Base-by-base conservation (phyloP, 2,797 vertebrate genomes). In the Antennarius maculatus region DNA sequence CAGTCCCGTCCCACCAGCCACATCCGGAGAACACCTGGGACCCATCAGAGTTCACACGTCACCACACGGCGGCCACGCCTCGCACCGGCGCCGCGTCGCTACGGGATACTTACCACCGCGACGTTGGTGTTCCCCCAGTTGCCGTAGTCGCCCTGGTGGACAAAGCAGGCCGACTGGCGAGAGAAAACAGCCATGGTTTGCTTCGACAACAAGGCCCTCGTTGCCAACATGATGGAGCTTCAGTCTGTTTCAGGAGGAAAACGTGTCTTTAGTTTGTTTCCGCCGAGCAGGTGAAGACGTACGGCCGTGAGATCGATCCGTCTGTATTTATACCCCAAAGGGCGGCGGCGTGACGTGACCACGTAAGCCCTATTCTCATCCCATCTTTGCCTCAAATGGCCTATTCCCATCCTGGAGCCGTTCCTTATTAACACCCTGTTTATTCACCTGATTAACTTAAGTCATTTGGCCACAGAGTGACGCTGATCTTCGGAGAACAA, bases 11-110 rank as follows among this genome's bases (percentile, higher is more conserved):
- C 92, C 90, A 92, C 90, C 90, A 92, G 51, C 93, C 91, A 59
- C 91, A 93, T 78, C 92, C 92, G n/a, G 92, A 92, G 80, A 93
- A 92, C 76, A 94, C 92, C 93, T 94, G 70, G 3, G 81, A 66
- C 5, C 57, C 39, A 80, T 37, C 6, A 18, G 16, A 10, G 60
- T 39, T 61, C 57, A 69, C 34, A 45, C 31, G 42, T 69, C 18
- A 56, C 58, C 59, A 14, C 18, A 23, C 31, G 0, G 16, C 5
- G 9, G 28, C 58, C 17, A 6, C 3, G 14, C 31, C 1, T 29
- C n/a, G 43, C n/a, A 14, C 18, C 14, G 10, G n/a, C n/a, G 8
- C 8, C 47, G 18, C 29, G 13, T 42, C 27, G 8, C 49, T 54
- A 14, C 46, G 8, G 54, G 50, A 14, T 39, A 84, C 92, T 91